These are phyloP conservation scores for Brachyrhaphis roseni DNA, from an alignment of 2,797 vertebrate genomes.

Conservation along the genomic window DNA sequence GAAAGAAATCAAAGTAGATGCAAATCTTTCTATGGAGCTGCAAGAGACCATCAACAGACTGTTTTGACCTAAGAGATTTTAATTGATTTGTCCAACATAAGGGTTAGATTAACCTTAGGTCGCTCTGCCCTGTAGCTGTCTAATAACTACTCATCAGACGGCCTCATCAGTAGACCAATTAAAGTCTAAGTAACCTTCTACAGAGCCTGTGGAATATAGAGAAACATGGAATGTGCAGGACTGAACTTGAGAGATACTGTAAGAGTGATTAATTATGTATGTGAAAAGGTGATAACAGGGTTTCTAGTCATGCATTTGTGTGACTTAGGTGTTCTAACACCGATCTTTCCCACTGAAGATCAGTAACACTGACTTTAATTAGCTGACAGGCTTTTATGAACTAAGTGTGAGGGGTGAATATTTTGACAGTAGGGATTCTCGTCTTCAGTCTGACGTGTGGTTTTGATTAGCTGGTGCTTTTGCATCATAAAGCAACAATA, in stretches of 20 bases:
- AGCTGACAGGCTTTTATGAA: constrained; percentile 20
- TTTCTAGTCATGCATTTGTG: constrained; percentile 11
- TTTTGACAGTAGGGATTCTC: constrained; percentile 22
- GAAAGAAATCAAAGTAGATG: constrained; percentile 25
- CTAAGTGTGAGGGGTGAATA: constrained; percentile 7
- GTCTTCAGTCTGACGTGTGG: constrained; percentile 17
- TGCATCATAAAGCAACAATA: constrained; percentile 23
- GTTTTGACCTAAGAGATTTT: constrained; percentile 44
- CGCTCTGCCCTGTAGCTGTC: constrained; percentile 19
- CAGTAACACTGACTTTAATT: constrained; percentile 33
- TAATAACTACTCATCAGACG: constrained; percentile 56
- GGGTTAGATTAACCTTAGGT: constrained; percentile 59
- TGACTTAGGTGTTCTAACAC: constrained; percentile 2
- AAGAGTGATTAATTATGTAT: background rate
- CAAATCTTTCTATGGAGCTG: constrained; percentile 20
- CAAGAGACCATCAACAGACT: constrained; percentile 15
- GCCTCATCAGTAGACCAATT: constrained; percentile 36
- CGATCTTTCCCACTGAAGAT: constrained; percentile 2
- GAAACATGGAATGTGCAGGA: background rate
- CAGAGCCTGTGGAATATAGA: constrained; percentile 19
- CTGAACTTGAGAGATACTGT: constrained; percentile 1
- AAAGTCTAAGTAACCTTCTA: constrained; percentile 29
- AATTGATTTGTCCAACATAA: constrained; percentile 57
- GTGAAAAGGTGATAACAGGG: constrained; percentile 8
- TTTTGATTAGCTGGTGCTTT: constrained; percentile 37